These are phyloP conservation scores for Macaria notata DNA, from an alignment of 2,888 invertebrate genomes.

Conservation along the genomic window DNA sequence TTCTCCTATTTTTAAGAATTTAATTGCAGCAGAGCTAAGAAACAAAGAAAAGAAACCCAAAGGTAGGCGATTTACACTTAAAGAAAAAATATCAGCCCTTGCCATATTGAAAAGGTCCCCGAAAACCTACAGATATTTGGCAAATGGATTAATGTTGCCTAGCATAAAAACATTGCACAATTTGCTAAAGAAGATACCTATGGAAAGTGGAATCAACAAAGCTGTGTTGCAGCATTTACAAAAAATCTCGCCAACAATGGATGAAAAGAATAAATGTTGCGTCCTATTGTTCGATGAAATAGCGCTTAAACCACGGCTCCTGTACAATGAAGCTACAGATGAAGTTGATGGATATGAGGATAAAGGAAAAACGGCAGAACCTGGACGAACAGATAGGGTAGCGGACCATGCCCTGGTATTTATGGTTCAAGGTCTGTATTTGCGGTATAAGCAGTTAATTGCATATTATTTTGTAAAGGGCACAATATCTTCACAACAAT, in stretches of 20 bases:
- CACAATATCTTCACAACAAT: constrained; percentile 20
- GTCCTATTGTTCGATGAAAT: constrained; percentile 6
- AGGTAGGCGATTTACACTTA: too few relatives aligned
- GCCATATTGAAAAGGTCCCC: not conserved
- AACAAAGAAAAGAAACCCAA: too few relatives aligned
- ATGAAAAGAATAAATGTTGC: not conserved
- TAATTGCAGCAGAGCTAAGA: too few relatives aligned
- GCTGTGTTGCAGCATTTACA: not conserved
- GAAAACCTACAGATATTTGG: not conserved
- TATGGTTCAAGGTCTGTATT: not conserved
- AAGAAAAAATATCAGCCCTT: too few relatives aligned
- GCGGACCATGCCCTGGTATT: not conserved
- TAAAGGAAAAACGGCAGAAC: not conserved
- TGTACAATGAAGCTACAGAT: not conserved
- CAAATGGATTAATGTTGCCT: not conserved
- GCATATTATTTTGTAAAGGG: constrained; percentile 16
- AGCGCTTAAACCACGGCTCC: not conserved
- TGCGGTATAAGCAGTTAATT: not conserved
- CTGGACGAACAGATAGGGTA: not conserved
- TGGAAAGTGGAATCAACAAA: not conserved
- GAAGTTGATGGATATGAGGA: constrained; percentile 2
- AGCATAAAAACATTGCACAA: constrained; percentile 2
- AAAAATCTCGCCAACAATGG: not conserved
- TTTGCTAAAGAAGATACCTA: not conserved
- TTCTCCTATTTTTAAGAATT: too few relatives aligned